Percentiles rank a stretch among this genome's conserved stretches.
Evolutionary conservation across 2,113 vertebrate species (phyloP).

Genomic region (Mustela nigripes): DNA sequence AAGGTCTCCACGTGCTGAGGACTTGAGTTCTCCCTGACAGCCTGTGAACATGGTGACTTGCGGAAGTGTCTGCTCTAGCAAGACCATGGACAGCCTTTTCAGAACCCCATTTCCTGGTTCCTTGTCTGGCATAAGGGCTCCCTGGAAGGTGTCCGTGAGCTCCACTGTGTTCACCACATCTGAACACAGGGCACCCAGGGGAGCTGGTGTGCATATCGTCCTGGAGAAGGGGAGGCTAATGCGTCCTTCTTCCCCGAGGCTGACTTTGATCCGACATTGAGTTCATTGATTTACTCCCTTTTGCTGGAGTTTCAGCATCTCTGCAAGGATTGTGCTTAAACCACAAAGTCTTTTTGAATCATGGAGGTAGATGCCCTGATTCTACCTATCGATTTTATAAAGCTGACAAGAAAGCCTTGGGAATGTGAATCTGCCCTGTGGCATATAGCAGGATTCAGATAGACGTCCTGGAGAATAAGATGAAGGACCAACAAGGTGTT

Average conservation of each 20-base stretch:
- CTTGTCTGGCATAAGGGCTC: not conserved
- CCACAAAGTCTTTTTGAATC: not conserved
- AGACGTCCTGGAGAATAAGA: not conserved
- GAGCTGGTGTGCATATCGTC: rapidly evolving
- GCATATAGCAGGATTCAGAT: rapidly evolving
- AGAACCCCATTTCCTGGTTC: not conserved
- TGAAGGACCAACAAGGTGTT: not conserved
- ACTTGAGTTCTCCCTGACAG: rapidly evolving
- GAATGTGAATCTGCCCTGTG: not conserved
- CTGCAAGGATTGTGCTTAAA: not conserved
- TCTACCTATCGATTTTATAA: not conserved
- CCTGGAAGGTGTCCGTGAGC: not conserved
- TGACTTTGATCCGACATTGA: conserved; percentile 43
- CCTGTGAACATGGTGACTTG: not conserved
- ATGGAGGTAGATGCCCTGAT: not conserved
- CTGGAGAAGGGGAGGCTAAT: rapidly evolving
- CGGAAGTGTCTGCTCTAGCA: not conserved
- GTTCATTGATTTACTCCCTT: not conserved
- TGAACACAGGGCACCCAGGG: not conserved
- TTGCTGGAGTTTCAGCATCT: not conserved
- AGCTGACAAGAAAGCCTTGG: not conserved
- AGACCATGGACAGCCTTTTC: not conserved
- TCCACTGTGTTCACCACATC: not conserved
- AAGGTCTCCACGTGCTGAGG: not conserved
- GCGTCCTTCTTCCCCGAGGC: not conserved